phyloP scores from a whole-genome alignment of 1,140 invertebrate genomes.

The Apis dorsata region DNA sequence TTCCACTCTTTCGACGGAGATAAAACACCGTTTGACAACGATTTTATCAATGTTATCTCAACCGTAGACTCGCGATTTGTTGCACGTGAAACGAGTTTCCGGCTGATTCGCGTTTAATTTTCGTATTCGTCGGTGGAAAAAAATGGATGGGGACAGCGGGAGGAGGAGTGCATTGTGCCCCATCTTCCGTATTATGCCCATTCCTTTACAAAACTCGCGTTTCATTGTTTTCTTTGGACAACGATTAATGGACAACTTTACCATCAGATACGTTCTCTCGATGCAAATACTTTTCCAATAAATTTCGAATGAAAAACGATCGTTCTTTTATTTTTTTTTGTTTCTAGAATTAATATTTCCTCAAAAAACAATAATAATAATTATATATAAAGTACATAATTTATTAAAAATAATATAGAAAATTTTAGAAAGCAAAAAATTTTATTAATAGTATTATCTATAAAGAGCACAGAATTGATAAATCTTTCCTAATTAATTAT shows the following conservation, averaged over 20 bases:
- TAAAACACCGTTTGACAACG: slow-evolving; percentile 8
- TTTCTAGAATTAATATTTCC: background rate
- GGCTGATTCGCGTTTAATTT: slow-evolving; percentile 9
- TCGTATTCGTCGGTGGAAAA: slow-evolving; percentile 1
- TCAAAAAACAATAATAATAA: no score
- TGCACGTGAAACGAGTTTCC: background rate
- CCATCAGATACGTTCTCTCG: background rate
- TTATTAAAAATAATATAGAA: no score
- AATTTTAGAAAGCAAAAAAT: no score
- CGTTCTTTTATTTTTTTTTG: background rate
- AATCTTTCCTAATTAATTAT: no score
- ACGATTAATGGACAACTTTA: slow-evolving; percentile 2
- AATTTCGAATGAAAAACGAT: background rate
- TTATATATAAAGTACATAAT: no score
- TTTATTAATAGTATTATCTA: no score
- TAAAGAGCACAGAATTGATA: no score
- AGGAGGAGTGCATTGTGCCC: background rate
- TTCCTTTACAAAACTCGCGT: background rate
- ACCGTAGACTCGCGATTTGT: slow-evolving; percentile 15
- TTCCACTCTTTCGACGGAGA: background rate
- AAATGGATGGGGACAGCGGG: background rate
- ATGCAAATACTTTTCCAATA: background rate
- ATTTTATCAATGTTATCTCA: slow-evolving; percentile 29
- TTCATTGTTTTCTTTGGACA: background rate
- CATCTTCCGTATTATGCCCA: background rate